Conservation (phyloP, 35 echinoderm and acorn worm genomes). For the Lytechinus pictus region DNA sequence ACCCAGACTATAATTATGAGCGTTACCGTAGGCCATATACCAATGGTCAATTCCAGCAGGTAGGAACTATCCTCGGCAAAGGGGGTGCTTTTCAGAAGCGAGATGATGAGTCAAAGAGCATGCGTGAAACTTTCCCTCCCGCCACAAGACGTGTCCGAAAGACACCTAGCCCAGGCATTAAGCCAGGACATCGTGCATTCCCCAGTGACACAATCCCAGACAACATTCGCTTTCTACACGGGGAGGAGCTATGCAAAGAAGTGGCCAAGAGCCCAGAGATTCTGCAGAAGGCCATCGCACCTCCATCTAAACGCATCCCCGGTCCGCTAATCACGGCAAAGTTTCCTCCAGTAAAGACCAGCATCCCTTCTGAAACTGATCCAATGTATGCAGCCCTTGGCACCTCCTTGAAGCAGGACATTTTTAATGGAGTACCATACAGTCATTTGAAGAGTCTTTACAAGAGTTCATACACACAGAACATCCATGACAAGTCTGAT, state of each 20-base stretch:
- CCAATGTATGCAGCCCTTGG: conserved; percentile 80
- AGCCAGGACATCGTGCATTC: not conserved
- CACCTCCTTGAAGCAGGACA: conserved; percentile 83
- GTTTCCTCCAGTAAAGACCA: not conserved
- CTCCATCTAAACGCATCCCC: not conserved
- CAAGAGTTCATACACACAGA: conserved; percentile 87
- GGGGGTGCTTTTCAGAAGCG: conserved; percentile 74
- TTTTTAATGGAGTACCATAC: conserved; percentile 89
- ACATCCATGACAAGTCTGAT: conserved; percentile 57
- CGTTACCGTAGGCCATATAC: conserved; percentile 56
- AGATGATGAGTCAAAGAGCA: not conserved
- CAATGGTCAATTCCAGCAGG: conserved; percentile 63
- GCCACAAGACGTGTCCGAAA: not conserved
- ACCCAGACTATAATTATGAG: conserved; percentile 84
- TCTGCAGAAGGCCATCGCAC: not conserved
- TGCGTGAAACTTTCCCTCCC: conserved; percentile 27
- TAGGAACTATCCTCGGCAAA: conserved; percentile 77
- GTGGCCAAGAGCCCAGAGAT: conserved; percentile 59
- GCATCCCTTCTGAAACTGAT: conserved; percentile 33
- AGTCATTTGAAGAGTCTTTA: conserved; percentile 86
- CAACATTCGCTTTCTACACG: conserved; percentile 83
- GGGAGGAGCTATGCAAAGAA: conserved; percentile 65
- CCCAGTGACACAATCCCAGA: conserved; percentile 70
- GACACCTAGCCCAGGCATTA: not conserved
- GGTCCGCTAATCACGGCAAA: not conserved